Evolutionary conservation across 2,888 invertebrate species (phyloP).

Genomic region (Apamea epomidion): DNA sequence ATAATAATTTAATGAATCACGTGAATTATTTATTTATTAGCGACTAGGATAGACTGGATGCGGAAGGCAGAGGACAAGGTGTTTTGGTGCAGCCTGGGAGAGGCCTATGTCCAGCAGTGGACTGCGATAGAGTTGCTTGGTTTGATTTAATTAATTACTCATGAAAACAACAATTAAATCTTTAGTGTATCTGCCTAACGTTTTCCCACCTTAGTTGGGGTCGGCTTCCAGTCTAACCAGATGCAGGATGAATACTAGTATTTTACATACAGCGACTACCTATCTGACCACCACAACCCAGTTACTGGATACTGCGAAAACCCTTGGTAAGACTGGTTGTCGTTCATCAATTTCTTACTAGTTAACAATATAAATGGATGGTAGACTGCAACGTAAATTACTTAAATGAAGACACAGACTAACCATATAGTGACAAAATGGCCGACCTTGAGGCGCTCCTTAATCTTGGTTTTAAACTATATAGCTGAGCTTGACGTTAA

Average conservation of each 20-base stretch:
- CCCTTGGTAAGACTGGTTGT: not conserved
- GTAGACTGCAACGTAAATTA: slow-evolving; percentile 35
- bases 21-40: too few relatives aligned
- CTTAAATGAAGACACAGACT: slow-evolving; percentile 53
- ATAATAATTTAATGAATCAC: not conserved
- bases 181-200: not conserved
- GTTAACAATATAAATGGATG: slow-evolving; percentile 21
- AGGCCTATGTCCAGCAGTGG: too few relatives aligned
- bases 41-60: too few relatives aligned
- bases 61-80: too few relatives aligned
- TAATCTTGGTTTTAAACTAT: slow-evolving; percentile 64
- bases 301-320: not conserved
- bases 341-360: not conserved
- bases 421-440: slow-evolving; percentile 62
- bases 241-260: not conserved
- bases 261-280: not conserved
- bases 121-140: too few relatives aligned
- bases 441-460: slow-evolving; percentile 47
- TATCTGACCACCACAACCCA: not conserved
- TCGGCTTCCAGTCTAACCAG: not conserved
- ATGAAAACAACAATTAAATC: not conserved
- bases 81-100: too few relatives aligned
- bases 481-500: slow-evolving; percentile 54
- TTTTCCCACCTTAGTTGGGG: not conserved
- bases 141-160: not conserved